Evolutionary conservation across 1,140 invertebrate species (phyloP), one percentile per base, ranked within the genome.

Genomic region (Olivierus martensii): DNA sequence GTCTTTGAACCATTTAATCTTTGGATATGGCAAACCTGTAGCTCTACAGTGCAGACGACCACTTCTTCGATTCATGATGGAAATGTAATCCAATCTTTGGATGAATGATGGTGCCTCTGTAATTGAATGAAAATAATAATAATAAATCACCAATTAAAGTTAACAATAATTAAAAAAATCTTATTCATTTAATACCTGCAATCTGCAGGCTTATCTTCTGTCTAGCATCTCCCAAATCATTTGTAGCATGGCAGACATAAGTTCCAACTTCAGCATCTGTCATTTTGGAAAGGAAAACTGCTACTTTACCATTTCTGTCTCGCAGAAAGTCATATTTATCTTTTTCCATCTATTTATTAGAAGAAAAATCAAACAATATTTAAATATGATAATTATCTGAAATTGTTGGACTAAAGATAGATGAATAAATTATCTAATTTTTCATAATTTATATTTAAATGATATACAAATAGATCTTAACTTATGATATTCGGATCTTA

Each of bases 1-100:
- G 67, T 96, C 90, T 70, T 94, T 96, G 71, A 85, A 94, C 87
- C 89, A 96, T 66, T 88, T 92, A n/a, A 99, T 79, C 57, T 91
- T 87, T 0, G 94, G 93, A 62, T 83, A 82, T 0, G 94, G 94
- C 51, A 88, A 79, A 11, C 92, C 94, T 22, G 80, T 81, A 41
- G 97, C 79, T 46, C 84, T 76, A 41, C 91, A 93, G 64, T 85
- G 82, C 34, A 98, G 72, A 45, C 79, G 75, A 4, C 80, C 84
- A 45, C 75, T 77, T 50, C 80, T 79, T 42, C 87, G 71, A 3
- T 80, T 65, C 73, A 87, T 79, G 9, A 87, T 78, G 34, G 81
- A 78, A 1, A 78, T 78, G 66, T 97, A 89, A 49, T 88, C 81
- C 35, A 78, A 60, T 42, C 90, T 75, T 58, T 83, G 76, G 46